phyloP scores from a whole-genome alignment of 2,113 vertebrate genomes.

The Eulemur macaco region DNA sequence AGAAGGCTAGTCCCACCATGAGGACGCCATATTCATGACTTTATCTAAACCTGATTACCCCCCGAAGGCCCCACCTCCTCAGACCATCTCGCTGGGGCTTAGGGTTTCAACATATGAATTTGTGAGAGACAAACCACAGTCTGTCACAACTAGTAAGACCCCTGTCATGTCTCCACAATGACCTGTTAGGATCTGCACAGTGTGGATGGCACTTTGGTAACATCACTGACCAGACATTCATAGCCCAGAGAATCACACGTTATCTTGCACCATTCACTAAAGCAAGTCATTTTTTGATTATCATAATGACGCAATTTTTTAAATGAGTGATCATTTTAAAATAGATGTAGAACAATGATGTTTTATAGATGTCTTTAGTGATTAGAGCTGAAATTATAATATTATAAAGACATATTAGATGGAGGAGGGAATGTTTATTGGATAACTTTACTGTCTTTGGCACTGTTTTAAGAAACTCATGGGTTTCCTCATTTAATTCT shows the following conservation, averaged over 20 bases:
- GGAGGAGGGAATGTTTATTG: background rate
- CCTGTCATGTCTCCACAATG: fast-evolving
- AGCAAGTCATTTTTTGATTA: background rate
- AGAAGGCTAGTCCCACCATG: background rate
- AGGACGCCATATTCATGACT: no score
- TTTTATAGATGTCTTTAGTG: constrained; percentile 42
- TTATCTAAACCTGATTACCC: background rate
- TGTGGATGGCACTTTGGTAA: background rate
- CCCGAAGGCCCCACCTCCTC: background rate
- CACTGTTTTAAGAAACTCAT: background rate
- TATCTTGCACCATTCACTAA: background rate
- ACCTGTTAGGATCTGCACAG: background rate
- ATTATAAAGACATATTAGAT: background rate
- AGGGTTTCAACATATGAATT: background rate
- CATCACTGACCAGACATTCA: background rate
- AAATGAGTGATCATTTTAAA: constrained; percentile 9
- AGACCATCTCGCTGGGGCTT: no score
- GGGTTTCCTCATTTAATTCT: constrained; percentile 30
- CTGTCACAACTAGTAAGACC: background rate
- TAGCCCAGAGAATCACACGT: background rate
- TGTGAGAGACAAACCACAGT: background rate
- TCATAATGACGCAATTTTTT: background rate
- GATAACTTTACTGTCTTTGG: background rate
- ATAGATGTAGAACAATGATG: constrained; percentile 40
- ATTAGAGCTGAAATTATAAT: constrained; percentile 8